These are phyloP conservation scores for Morpho helenor DNA, from an alignment of 2,888 invertebrate species.

Conservation along the genomic window DNA sequence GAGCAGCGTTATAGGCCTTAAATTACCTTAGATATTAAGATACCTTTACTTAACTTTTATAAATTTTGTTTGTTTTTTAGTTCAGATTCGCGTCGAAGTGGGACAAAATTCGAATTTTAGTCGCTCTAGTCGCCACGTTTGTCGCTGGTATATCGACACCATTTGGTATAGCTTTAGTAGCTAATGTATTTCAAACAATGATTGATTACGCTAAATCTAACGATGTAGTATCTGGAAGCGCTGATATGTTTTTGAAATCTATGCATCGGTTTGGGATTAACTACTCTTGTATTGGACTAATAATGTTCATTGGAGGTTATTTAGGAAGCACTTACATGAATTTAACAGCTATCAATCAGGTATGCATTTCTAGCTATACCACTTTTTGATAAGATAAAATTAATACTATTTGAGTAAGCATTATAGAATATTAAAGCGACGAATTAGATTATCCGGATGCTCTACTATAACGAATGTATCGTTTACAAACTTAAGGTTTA, in stretches of 20 bases:
- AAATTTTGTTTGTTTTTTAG: constrained; percentile 52
- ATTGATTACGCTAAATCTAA: constrained; percentile 61
- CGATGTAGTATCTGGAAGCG: constrained; percentile 30
- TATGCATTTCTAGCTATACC: constrained; percentile 29
- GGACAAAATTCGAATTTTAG: constrained; percentile 75
- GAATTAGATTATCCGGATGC: no score
- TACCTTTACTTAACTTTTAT: background rate
- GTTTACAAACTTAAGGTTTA: no score
- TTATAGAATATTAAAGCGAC: no score
- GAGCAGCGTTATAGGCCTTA: no score
- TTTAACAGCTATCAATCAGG: constrained; percentile 83
- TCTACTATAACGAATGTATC: no score
- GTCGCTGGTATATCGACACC: constrained; percentile 41
- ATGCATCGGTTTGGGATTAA: constrained; percentile 77
- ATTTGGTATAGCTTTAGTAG: constrained; percentile 43
- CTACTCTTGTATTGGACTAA: constrained; percentile 79
- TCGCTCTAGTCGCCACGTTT: constrained; percentile 66
- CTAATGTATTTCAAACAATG: constrained; percentile 77
- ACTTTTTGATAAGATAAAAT: no score
- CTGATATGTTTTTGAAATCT: constrained; percentile 58
- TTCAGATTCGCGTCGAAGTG: constrained; percentile 80
- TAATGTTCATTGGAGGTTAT: constrained; percentile 79
- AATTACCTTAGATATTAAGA: no score
- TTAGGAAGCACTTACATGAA: constrained; percentile 82
- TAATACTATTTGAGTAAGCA: no score